phyloP scores from a whole-genome alignment of 2,113 vertebrate genomes.

The Rhodinocichla rosea region DNA sequence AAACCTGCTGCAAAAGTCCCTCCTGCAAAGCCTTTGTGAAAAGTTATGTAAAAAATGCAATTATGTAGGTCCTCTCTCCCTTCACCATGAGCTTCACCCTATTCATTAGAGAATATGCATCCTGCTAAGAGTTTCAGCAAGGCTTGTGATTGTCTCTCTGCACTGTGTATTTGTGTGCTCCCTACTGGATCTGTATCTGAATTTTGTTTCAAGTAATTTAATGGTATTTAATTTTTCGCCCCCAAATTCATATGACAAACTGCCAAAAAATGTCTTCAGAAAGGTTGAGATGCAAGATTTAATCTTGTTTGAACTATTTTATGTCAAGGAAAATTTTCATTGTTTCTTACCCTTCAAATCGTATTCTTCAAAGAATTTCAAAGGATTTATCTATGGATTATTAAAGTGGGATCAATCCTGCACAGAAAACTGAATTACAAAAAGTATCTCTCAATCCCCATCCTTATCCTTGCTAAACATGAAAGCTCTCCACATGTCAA shows the following conservation, averaged over 20 bases:
- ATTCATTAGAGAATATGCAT: neutral
- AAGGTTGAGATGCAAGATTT: conserved; percentile 7
- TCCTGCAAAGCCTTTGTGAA: conserved; percentile 24
- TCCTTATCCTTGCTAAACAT: neutral
- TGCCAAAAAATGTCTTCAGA: neutral
- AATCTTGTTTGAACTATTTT: conserved; percentile 18
- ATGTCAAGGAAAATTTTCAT: conserved; percentile 14
- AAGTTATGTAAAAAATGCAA: conserved; percentile 10
- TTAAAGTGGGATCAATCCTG: neutral
- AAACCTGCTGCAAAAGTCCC: neutral
- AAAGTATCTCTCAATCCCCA: neutral
- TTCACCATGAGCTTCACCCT: neutral
- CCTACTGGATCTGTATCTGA: neutral
- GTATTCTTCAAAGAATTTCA: neutral
- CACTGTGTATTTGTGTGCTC: neutral
- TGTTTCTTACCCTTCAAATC: neutral
- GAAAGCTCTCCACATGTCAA: neutral
- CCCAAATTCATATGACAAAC: neutral
- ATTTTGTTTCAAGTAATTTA: neutral
- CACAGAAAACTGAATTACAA: neutral
- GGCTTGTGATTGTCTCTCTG: neutral
- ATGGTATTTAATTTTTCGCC: neutral
- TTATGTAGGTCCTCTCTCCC: neutral
- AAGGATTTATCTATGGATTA: neutral
- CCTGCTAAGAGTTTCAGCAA: neutral